A percentile compares a stretch with the other conserved stretches of the same genome.
Evolutionary conservation across 1,140 invertebrate genomes (phyloP).

Genomic region (Drosophila bocki): DNA sequence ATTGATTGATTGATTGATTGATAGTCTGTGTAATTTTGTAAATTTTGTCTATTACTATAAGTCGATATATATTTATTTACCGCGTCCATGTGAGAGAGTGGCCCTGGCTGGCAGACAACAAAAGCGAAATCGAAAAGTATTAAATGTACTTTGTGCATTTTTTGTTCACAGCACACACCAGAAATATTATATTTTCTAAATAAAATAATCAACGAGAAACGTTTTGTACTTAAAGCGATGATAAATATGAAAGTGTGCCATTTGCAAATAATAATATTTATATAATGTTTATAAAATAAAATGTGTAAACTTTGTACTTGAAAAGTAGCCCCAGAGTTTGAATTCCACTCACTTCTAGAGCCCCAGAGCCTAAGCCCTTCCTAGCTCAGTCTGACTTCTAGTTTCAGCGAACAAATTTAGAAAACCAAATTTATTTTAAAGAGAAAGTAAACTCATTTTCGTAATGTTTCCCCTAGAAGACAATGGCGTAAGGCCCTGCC

Average conservation of each 20-base stretch:
- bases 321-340: background rate
- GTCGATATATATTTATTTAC: conserved; percentile 63
- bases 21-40: conserved; percentile 56
- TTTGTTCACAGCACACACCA: conserved; percentile 47
- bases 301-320: conserved; percentile 28
- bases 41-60: conserved; percentile 63
- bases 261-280: conserved; percentile 55
- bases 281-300: conserved; percentile 42
- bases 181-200: conserved; percentile 19
- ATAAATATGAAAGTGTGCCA: conserved; percentile 58
- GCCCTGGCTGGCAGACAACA: conserved; percentile 34
- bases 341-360: background rate
- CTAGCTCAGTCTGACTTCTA: background rate
- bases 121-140: conserved; percentile 58
- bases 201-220: conserved; percentile 10
- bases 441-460: too few species aligned
- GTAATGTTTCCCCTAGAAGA: background rate
- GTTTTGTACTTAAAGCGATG: conserved; percentile 55
- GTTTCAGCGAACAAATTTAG: background rate
- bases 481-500: background rate
- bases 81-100: conserved; percentile 20
- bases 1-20: conserved; percentile 7
- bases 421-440: background rate
- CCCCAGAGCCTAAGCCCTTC: fast-evolving
- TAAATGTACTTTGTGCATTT: conserved; percentile 80